Base-by-base conservation (phyloP, 1,140 invertebrate genomes). In the Octopus sinensis region DNA sequence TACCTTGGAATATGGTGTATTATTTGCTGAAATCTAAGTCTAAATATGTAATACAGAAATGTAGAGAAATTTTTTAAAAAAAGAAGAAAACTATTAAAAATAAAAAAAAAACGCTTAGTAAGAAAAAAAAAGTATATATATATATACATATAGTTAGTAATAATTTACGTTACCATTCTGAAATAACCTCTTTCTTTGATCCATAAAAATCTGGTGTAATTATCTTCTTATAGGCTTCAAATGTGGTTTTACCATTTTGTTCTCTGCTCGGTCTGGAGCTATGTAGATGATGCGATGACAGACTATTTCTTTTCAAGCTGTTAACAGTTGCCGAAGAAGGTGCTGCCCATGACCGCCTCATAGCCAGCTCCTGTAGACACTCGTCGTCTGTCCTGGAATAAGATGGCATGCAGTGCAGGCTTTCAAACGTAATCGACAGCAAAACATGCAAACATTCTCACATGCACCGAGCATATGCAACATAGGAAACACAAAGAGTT, bases 211-310 rank as follows among this genome's bases (percentile, higher is more conserved):
- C 86, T 54, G 86, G 85, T 4, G 86, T 86, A 53, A 88, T 85
- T 54, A 88, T 79, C 80, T 87, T 87, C 83, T 86, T 87, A 79
- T 88, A 88, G 10, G 84, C 30, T 51, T 85, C 81, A 84, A 88
- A 88, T 52, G 54, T 56, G 68, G 30, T 54, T 77, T 71, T 54
- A 71, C 53, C 30, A 62, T 62, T 54, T 6, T n/a, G 53, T 43
- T 43, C 30, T 43, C 30, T 43, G 9, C 13, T 23, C 5, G 10
- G 51, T 30, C 54, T 53, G 13, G 53, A 23, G 76, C 51, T 78
- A 52, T 78, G 76, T 43, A 73, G 68, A 17, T 73, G 68, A 17
- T 73, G 68, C 6, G 68, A 73, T 6, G 76, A 77, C 76, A 52
- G 17, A 13, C 52, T 51, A 5, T 53, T 52, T 77, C 30, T 53